Evolutionary conservation across 2,888 invertebrate species (phyloP).

Genomic region (Callinectes sapidus): DNA sequence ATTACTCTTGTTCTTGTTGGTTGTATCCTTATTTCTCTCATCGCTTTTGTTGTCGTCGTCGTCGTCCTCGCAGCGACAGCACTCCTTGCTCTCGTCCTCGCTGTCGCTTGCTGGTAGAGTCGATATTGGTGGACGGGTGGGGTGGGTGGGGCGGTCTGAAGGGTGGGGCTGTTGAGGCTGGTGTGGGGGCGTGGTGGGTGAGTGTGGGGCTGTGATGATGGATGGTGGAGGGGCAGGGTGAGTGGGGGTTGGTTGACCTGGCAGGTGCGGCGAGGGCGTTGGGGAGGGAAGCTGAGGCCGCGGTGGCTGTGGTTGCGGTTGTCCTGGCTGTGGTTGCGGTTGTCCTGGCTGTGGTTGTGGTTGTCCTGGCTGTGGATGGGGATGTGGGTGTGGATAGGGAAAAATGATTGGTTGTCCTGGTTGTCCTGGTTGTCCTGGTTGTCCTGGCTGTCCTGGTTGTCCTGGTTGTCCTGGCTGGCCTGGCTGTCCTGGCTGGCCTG

Average conservation of each 20-base stretch:
- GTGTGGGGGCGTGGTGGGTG: not conserved
- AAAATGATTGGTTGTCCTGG: not conserved
- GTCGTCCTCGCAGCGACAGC: conserved; percentile 3
- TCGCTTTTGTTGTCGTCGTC: not conserved
- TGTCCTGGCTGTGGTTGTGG: not conserved
- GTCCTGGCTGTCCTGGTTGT: not conserved
- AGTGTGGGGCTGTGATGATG: not conserved
- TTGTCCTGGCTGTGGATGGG: not conserved
- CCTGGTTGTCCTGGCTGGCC: not conserved
- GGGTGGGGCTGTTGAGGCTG: not conserved
- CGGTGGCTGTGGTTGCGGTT: not conserved
- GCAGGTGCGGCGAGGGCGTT: not conserved
- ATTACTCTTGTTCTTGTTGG: not conserved
- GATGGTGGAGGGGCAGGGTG: not conserved
- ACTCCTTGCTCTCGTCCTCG: not conserved
- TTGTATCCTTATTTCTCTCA: not conserved
- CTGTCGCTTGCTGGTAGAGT: not conserved
- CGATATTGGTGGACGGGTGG: not conserved
- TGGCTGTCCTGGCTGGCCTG: not conserved
- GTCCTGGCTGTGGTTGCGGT: not conserved
- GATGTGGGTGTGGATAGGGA: too few species aligned
- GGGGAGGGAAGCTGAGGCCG: not conserved
- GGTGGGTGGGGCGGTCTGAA: not conserved
- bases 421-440: not conserved
- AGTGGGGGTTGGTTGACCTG: not conserved